Conservation (phyloP, 1,140 invertebrate genomes). For the Drosophila murphyi region DNA sequence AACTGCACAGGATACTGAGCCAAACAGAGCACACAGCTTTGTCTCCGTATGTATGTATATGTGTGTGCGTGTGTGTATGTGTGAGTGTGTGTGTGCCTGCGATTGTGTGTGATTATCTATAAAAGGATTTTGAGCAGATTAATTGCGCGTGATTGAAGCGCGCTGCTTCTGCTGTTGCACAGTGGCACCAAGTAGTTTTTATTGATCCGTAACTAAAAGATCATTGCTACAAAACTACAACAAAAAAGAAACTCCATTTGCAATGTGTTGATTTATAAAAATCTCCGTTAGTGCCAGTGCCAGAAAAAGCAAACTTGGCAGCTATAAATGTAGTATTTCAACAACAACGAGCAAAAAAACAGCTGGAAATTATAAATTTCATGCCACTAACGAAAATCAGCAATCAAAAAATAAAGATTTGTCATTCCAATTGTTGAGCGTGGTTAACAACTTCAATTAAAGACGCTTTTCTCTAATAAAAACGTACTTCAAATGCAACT, state of each 20-base stretch:
- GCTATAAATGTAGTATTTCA: too few species aligned
- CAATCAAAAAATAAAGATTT: neutral
- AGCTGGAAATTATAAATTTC: too few species aligned
- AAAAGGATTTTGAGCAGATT: constrained; percentile 82
- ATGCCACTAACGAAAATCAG: too few species aligned
- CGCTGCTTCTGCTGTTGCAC: constrained; percentile 51
- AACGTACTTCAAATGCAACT: neutral
- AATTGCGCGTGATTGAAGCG: constrained; percentile 81
- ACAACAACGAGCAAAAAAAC: too few species aligned
- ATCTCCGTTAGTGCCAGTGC: too few species aligned
- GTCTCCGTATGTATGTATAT: neutral
- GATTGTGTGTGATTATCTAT: constrained; percentile 79
- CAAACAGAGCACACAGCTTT: constrained; percentile 18
- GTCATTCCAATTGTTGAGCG: neutral
- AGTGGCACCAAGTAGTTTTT: constrained; percentile 28
- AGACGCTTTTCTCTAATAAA: neutral
- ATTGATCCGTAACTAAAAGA: constrained; percentile 14
- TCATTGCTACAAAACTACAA: constrained; percentile 7
- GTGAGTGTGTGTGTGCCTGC: constrained; percentile 35
- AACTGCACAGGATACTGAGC: constrained; percentile 74
- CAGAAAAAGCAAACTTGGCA: too few species aligned
- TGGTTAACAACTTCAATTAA: neutral
- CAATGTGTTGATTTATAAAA: too few species aligned
- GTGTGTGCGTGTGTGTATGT: neutral
- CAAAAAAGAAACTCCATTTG: too few species aligned